phyloP scores from a whole-genome alignment of 1,140 invertebrate genomes.

The Aricia agestis region DNA sequence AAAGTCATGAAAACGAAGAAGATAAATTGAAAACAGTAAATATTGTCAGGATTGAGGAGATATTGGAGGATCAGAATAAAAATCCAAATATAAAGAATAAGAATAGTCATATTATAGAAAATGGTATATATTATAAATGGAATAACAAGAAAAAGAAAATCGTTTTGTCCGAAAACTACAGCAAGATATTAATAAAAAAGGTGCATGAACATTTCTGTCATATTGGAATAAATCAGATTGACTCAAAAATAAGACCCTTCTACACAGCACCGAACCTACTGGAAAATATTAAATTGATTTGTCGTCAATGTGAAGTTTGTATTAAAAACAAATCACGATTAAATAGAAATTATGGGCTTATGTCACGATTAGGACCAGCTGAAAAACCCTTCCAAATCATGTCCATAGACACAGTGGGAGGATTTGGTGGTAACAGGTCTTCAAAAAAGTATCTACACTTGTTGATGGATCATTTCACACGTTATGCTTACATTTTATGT shows the following conservation, averaged over 20 bases:
- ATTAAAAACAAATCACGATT: constrained; percentile 29
- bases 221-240: constrained; percentile 31
- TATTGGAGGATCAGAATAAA: constrained; percentile 29
- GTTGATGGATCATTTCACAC: constrained; percentile 25
- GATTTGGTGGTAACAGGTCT: constrained; percentile 25
- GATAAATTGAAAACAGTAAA: constrained; percentile 31
- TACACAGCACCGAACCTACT: constrained; percentile 24
- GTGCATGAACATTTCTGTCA: constrained; percentile 32
- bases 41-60: constrained; percentile 30
- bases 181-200: constrained; percentile 35
- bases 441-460: constrained; percentile 25
- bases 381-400: constrained; percentile 32
- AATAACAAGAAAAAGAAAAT: constrained; percentile 28
- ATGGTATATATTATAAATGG: constrained; percentile 30
- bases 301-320: constrained; percentile 28
- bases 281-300: constrained; percentile 23
- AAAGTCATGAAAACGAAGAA: constrained; percentile 28
- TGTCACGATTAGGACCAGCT: constrained; percentile 30
- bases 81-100: constrained; percentile 29
- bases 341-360: constrained; percentile 25
- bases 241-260: constrained; percentile 25
- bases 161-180: constrained; percentile 30
- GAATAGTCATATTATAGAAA: constrained; percentile 19
- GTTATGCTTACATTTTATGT: constrained; percentile 32
- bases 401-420: constrained; percentile 34